phyloP scores from a whole-genome alignment of 2,888 invertebrate species.

The Syrphus vitripennis region DNA sequence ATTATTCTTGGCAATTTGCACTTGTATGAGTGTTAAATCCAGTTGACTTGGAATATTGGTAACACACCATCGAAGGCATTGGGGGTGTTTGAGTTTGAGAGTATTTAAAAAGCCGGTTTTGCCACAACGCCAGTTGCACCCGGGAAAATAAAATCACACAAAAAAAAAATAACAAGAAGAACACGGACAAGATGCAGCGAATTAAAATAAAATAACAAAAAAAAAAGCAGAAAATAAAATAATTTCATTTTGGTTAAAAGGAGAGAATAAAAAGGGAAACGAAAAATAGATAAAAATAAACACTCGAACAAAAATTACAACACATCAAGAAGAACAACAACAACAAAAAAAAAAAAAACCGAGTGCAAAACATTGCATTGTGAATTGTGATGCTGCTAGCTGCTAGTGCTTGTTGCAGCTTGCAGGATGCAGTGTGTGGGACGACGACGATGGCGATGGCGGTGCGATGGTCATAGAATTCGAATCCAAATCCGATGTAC shows the following conservation, averaged over 20 bases:
- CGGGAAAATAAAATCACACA: slow-evolving; percentile 25
- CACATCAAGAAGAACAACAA: neutral
- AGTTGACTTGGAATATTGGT: slow-evolving; percentile 55
- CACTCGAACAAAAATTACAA: neutral
- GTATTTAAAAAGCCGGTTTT: slow-evolving; percentile 71
- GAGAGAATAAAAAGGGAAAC: slow-evolving; percentile 11
- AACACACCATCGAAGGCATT: slow-evolving; percentile 57
- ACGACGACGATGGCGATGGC: neutral
- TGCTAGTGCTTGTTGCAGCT: neutral
- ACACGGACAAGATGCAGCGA: neutral
- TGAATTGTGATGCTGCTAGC: neutral
- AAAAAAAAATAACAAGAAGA: slow-evolving; percentile 1
- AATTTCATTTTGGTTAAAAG: neutral
- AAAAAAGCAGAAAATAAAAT: neutral
- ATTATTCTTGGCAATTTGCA: neutral
- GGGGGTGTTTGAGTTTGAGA: slow-evolving; percentile 63
- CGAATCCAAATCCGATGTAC: neutral
- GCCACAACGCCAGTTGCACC: slow-evolving; percentile 54
- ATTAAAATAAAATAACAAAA: neutral
- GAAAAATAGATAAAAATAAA: slow-evolving; percentile 8
- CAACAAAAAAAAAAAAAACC: too few relatives aligned
- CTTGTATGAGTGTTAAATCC: slow-evolving; percentile 65
- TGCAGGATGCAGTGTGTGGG: slow-evolving; percentile 30
- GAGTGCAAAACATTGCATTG: slow-evolving; percentile 11
- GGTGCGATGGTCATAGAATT: neutral